phyloP scores from a whole-genome alignment of 2,113 vertebrate genomes.

The Pteronura brasiliensis region DNA sequence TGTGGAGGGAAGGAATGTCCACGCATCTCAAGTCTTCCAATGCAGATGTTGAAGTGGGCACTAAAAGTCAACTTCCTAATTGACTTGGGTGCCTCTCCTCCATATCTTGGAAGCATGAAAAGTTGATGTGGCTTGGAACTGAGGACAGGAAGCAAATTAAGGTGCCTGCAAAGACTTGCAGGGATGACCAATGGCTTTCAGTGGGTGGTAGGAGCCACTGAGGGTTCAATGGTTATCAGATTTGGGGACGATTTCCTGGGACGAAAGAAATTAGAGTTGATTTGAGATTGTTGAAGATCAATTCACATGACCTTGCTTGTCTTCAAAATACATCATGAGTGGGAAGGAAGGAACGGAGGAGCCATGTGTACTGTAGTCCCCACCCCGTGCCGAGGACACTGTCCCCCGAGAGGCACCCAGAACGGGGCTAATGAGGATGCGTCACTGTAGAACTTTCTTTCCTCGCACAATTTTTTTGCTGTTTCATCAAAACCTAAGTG shows the following conservation, averaged over 20 bases:
- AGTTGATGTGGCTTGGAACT: not conserved
- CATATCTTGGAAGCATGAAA: too few relatives aligned
- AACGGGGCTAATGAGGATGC: not conserved
- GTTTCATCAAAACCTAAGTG: not conserved
- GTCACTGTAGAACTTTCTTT: not conserved
- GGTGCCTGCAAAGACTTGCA: not conserved
- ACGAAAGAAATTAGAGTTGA: not conserved
- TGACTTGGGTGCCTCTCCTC: too few relatives aligned
- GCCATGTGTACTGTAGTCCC: fast-evolving
- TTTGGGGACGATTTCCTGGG: not conserved
- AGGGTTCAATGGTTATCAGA: not conserved
- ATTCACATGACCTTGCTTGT: too few relatives aligned
- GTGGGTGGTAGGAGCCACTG: too few relatives aligned
- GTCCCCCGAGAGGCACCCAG: fast-evolving
- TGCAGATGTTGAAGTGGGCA: not conserved
- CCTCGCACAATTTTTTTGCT: not conserved
- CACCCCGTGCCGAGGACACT: fast-evolving
- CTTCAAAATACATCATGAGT: not conserved
- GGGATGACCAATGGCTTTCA: not conserved
- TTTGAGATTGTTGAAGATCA: not conserved
- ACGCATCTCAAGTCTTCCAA: fast-evolving
- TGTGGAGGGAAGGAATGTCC: not conserved
- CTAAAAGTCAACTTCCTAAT: not conserved
- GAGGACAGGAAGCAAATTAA: not conserved
- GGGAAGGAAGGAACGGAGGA: not conserved